Evolutionary conservation across 2,888 invertebrate species (phyloP), one percentile per base, ranked within the genome.

Genomic region (Dolichopus griseipennis): DNA sequence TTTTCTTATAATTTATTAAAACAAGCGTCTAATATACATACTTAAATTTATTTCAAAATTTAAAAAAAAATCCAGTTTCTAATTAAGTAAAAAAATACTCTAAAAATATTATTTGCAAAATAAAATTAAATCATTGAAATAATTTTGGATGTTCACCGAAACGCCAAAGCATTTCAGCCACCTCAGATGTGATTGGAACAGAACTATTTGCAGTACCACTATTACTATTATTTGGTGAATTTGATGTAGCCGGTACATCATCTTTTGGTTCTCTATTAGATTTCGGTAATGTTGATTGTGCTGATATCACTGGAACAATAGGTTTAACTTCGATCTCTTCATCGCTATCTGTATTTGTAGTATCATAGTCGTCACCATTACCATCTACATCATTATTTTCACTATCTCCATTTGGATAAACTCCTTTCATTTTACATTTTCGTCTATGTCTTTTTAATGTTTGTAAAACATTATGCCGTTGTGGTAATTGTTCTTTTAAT

Each of bases 401-500:
- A 21, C 20, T 22, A 22, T 21, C 64, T 15, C 27, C 63, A 27
- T 63, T 63, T 63, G 63, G 27, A 27, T 63, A 63, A 2, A 27
- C 9, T 15, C 63, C 64, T 37, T 37, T 33, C 37, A 64, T 34
- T n/a, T 34, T 33, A 34, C 34, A 33, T 64, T 64, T 64, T 20
- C 64, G n/a, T 64, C 64, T 18, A 8, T 20, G 20, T n/a, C 64
- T 33, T 37, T 64, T 64, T 20, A 64, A 37, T n/a, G 64, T 37
- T 37, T 64, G 64, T 20, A 64, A 10, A 20, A 64, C 33, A 64
- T 64, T 64, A 34, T 64, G 34, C 18, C 64, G 33, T 20, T 64
- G 33, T 20, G 64, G 64, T 20, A 64, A 37, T 37, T 64, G 33
- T 20, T 37, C 37, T 64, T 34, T 33, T 18, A 64, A n/a, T 64